Evolutionary conservation across 2,797 vertebrate species (phyloP), one percentile per base, ranked within the genome.

Genomic region (Xenentodon cancila): DNA sequence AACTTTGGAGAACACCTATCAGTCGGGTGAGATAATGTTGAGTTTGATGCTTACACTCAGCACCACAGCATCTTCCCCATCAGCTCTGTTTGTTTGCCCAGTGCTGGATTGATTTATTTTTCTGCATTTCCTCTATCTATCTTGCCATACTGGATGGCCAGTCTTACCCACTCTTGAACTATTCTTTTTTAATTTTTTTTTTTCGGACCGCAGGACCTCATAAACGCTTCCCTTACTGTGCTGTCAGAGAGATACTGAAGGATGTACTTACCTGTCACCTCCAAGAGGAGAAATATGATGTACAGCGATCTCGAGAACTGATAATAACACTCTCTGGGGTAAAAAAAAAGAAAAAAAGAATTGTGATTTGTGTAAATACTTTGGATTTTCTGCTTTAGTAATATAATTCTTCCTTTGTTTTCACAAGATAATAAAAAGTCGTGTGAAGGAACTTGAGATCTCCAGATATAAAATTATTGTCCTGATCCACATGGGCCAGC

Each of bases 391-490:
- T 53, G 6, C 43, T 57, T 16, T 34, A 16, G 49, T 1, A 44
- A 27, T 17, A 20, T 58, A 2, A 42, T 47, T 67, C 11, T 66
- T 34, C 19, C n/a, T 7, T 70, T 25, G 9, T 22, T 40, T 40
- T 80, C 64, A 49, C 25, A 86, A 98, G 97, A 93, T 92, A 44
- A 93, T 97, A 62, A 95, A 93, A 84, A 92, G 92, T 2, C 93
- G 90, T 2, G 92, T 97, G 22, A 98, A 96, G 74, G 95, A 94
- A 0, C 88, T 97, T 54, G 85, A 88, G 92, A 87, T 96, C 62
- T 95, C 94, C 4, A 89, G 96, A 57, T 97, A 95, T 80, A 97
- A 97, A 89, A 84, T 95, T 1, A 91, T 97, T 15, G 94, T 97
- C 67, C 73, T 93, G 22, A 91, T 95, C 50, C 90, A 93, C 80